These are phyloP conservation scores for Urocitellus parryii DNA, from an alignment of 2,113 vertebrate species.

Conservation along the genomic window DNA sequence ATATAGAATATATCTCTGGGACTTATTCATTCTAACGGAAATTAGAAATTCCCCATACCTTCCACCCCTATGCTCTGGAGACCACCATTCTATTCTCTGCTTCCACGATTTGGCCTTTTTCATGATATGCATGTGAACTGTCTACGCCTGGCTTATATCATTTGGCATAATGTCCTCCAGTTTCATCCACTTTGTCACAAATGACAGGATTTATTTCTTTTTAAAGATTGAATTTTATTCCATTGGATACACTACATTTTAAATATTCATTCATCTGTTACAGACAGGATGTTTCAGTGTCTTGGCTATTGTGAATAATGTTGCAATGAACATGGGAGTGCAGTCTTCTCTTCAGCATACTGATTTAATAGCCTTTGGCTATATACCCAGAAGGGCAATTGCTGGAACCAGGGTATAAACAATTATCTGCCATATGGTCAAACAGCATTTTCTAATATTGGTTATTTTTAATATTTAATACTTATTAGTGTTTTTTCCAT, in stretches of 20 bases:
- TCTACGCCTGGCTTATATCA: background rate
- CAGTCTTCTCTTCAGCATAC: background rate
- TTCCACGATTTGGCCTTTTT: background rate
- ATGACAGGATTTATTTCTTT: background rate
- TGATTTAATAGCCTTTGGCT: background rate
- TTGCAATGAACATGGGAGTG: background rate
- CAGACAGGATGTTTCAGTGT: background rate
- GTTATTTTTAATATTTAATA: slow-evolving; percentile 20
- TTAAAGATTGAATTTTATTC: background rate
- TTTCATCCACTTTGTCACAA: background rate
- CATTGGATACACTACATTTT: background rate
- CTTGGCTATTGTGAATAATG: background rate
- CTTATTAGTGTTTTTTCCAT: background rate
- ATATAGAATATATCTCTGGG: too few species aligned
- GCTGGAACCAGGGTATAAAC: background rate
- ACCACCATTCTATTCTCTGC: background rate
- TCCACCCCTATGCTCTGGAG: too few species aligned
- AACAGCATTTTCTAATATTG: background rate
- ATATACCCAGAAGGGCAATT: background rate
- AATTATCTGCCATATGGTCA: background rate
- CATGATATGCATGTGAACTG: background rate
- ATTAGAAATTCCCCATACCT: too few species aligned
- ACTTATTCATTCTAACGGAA: too few species aligned
- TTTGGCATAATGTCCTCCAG: background rate
- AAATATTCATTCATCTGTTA: background rate